phyloP scores from a whole-genome alignment of 2,797 vertebrate genomes.

The Diplodus puntazzo region DNA sequence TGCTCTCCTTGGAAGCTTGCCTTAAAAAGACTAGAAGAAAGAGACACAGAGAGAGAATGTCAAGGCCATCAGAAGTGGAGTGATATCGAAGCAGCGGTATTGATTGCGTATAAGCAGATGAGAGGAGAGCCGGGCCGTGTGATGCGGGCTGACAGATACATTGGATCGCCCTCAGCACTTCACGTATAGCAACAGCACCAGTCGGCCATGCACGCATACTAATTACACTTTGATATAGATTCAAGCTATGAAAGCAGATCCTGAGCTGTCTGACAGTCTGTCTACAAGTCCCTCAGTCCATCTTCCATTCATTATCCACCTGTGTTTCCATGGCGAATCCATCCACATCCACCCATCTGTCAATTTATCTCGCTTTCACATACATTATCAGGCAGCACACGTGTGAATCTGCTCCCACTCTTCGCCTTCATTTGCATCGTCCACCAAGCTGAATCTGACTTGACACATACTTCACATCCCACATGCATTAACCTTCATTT shows the following conservation, averaged over 20 bases:
- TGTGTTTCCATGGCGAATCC: conserved; percentile 14
- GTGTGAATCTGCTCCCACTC: conserved; percentile 10
- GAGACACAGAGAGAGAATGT: conserved; percentile 35
- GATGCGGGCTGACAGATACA: conserved; percentile 53
- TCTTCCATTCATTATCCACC: conserved; percentile 29
- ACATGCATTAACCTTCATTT: conserved; percentile 33
- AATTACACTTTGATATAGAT: conserved; percentile 53
- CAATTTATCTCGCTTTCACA: conserved; percentile 22
- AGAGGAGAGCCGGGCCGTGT: conserved; percentile 30
- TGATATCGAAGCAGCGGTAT: conserved; percentile 46
- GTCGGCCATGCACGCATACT: conserved; percentile 32
- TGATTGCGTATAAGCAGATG: conserved; percentile 62
- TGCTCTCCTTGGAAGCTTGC: conserved; percentile 4
- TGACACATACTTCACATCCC: conserved; percentile 34
- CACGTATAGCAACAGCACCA: conserved; percentile 49
- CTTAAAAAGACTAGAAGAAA: background rate
- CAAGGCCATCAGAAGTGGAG: conserved; percentile 39
- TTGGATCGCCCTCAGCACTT: conserved; percentile 43
- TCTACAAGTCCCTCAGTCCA: conserved; percentile 6
- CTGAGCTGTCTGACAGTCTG: conserved; percentile 28
- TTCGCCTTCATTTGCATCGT: background rate
- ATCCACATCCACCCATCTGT: conserved; percentile 20
- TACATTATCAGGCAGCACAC: conserved; percentile 37
- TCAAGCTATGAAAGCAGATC: conserved; percentile 37
- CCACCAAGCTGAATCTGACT: conserved; percentile 23